A percentile compares a stretch with the other conserved stretches of the same genome.
phyloP scores from a whole-genome alignment of 2,113 vertebrate genomes.

The Pygoscelis antarcticus region DNA sequence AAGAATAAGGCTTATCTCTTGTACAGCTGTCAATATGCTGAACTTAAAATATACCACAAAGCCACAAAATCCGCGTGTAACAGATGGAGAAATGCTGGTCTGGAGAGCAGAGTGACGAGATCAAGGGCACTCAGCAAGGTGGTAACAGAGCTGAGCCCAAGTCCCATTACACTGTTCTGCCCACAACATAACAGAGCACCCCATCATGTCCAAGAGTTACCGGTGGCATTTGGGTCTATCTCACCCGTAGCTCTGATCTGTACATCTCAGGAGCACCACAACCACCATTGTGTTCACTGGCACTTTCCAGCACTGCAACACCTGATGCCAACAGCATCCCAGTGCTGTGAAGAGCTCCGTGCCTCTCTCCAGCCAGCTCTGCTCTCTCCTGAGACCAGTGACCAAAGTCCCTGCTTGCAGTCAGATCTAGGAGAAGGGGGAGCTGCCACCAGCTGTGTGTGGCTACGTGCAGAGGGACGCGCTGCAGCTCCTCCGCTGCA shows the following conservation, averaged over 20 bases:
- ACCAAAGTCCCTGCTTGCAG: background rate
- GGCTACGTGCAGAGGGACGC: background rate
- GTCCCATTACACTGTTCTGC: background rate
- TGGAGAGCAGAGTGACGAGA: background rate
- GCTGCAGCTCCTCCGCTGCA: background rate
- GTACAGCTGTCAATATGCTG: background rate
- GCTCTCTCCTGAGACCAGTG: background rate
- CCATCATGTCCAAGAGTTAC: background rate
- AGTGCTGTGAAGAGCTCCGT: background rate
- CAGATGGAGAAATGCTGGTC: background rate
- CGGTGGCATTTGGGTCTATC: background rate
- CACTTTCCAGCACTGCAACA: background rate
- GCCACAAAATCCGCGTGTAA: background rate
- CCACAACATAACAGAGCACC: background rate
- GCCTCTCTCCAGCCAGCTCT: background rate
- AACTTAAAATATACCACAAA: background rate
- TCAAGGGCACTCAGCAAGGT: background rate
- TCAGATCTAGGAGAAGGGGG: background rate
- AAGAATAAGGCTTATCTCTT: background rate
- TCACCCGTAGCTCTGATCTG: background rate
- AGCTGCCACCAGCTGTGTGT: background rate
- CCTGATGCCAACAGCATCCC: background rate
- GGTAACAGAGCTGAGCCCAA: background rate
- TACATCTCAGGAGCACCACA: background rate
- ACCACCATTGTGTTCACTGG: accelerated